Percentiles rank a stretch among this genome's conserved stretches.
phyloP scores from a whole-genome alignment of 2,113 vertebrate genomes.

The Tangachromis dhanisi region DNA sequence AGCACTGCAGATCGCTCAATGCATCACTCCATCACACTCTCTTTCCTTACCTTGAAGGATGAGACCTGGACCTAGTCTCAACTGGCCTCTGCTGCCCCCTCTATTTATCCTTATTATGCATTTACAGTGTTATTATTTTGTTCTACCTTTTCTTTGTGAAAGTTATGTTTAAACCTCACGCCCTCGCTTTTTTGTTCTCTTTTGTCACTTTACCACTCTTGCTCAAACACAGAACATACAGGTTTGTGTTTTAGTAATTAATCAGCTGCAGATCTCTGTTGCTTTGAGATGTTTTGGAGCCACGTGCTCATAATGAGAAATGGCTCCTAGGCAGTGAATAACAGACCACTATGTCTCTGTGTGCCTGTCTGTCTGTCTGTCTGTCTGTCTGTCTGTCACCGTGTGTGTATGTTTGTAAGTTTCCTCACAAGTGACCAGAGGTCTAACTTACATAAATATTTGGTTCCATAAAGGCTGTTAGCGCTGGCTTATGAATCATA shows the following conservation, averaged over 20 bases:
- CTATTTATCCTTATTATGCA: background rate
- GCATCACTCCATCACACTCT: background rate
- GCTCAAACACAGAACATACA: background rate
- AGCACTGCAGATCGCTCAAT: background rate
- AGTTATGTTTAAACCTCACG: background rate
- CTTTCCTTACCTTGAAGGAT: background rate
- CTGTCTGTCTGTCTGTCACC: background rate
- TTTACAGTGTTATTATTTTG: background rate
- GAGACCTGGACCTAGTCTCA: background rate
- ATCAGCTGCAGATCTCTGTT: conserved; percentile 45
- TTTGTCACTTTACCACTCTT: background rate
- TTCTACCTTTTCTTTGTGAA: background rate
- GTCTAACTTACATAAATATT: conserved; percentile 66
- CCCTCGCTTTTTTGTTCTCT: background rate
- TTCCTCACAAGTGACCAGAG: conserved; percentile 34
- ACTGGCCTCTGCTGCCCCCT: background rate
- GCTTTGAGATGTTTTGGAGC: conserved; percentile 52
- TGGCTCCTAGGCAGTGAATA: conserved; percentile 17
- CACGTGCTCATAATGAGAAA: conserved; percentile 47
- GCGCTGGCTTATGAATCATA: conserved; percentile 63
- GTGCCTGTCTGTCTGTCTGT: background rate
- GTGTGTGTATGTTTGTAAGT: background rate
- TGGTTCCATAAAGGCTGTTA: conserved; percentile 60
- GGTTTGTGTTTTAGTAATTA: conserved; percentile 10
- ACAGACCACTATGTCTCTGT: background rate